Evolutionary conservation across 2,888 invertebrate species (phyloP).

Genomic region (Tenthredo mesomela): DNA sequence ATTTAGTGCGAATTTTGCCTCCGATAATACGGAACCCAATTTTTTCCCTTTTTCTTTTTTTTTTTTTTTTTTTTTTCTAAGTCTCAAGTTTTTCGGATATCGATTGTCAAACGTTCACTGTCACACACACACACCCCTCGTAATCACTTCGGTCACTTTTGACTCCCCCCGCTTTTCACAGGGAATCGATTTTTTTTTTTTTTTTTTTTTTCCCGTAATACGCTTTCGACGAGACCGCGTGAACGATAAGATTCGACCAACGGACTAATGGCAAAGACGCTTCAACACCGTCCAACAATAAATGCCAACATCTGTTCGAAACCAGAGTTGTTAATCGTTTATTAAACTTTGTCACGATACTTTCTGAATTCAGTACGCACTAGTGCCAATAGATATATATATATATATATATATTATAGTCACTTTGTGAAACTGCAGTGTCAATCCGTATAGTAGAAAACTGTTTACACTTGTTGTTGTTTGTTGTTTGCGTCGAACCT

Average conservation of each 20-base stretch:
- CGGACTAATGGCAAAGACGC: not conserved
- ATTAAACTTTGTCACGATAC: not conserved
- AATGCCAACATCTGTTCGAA: not conserved
- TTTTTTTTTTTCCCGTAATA: no score
- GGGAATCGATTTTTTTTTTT: not conserved
- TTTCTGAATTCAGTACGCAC: not conserved
- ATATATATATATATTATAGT: not conserved
- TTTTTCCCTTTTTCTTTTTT: not conserved
- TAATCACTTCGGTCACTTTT: conserved; percentile 21
- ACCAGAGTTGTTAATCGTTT: not conserved
- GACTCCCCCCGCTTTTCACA: conserved; percentile 1
- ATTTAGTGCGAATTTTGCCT: not conserved
- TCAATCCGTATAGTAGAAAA: not conserved
- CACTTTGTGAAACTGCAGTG: not conserved
- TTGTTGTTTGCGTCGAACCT: conserved; percentile 17
- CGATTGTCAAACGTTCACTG: conserved; percentile 1
- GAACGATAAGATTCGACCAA: not conserved
- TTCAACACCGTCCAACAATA: not conserved
- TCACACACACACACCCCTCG: not conserved
- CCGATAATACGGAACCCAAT: not conserved
- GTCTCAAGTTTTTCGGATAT: not conserved
- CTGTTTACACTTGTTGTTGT: conserved; percentile 40
- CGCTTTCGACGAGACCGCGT: not conserved
- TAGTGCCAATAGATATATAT: no score
- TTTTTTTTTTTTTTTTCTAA: not conserved